phyloP scores from a whole-genome alignment of 2,797 vertebrate genomes.

The Catamblyrhynchus diadema region DNA sequence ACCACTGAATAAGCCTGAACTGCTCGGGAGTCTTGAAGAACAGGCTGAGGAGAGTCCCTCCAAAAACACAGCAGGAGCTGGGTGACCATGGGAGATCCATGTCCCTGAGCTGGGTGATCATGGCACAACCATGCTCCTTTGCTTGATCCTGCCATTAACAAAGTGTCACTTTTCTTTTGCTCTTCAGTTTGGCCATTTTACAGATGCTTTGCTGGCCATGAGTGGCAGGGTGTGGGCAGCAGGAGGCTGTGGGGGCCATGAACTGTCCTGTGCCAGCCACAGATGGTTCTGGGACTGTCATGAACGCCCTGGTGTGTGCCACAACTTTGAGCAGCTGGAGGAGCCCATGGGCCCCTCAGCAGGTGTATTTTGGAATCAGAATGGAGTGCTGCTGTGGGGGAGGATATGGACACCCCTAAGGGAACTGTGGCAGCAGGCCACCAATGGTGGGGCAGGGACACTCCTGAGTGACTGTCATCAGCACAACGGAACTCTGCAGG shows the following conservation, averaged over 20 bases:
- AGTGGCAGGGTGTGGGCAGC: background rate
- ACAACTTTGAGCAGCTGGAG: background rate
- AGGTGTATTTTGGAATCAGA: background rate
- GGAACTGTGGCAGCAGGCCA: fast-evolving
- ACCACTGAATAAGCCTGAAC: background rate
- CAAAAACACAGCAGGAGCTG: background rate
- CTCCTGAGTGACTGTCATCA: background rate
- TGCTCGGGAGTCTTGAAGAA: background rate
- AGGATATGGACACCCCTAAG: background rate
- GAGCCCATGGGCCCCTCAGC: background rate
- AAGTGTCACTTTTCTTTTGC: background rate
- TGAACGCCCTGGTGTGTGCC: fast-evolving
- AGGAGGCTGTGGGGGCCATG: background rate
- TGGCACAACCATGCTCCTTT: fast-evolving
- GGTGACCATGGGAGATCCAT: background rate
- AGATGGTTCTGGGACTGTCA: fast-evolving
- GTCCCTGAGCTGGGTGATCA: background rate
- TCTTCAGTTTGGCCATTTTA: background rate
- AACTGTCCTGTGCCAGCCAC: background rate
- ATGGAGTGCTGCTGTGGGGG: background rate
- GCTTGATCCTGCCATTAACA: background rate
- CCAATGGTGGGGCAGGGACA: fast-evolving
- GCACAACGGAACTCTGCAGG: background rate
- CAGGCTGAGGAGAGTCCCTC: background rate
- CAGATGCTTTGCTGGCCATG: background rate